Conservation (phyloP, 2,888 invertebrate species). For the Corythucha ciliata region DNA sequence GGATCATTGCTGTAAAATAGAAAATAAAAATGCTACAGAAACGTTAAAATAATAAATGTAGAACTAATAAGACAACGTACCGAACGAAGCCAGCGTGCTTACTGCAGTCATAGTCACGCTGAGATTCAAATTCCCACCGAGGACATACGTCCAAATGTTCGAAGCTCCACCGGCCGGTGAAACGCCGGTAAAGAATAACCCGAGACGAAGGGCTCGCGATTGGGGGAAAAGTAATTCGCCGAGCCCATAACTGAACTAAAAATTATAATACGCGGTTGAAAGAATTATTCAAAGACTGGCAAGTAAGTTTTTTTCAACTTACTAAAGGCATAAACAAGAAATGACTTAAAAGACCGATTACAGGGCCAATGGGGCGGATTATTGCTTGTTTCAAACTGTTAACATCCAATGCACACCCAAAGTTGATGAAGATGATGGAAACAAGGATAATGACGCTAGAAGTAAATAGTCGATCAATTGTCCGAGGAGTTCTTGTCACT, state of each 20-base stretch:
- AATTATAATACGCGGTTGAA: neutral
- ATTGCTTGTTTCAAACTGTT: constrained; percentile 55
- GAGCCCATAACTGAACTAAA: constrained; percentile 59
- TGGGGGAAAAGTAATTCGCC: constrained; percentile 62
- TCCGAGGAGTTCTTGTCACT: constrained; percentile 51
- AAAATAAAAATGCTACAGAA: no score
- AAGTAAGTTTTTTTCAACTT: constrained; percentile 25
- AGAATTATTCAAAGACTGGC: neutral
- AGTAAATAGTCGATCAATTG: constrained; percentile 65
- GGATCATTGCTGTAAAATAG: constrained; percentile 62
- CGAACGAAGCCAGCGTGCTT: constrained; percentile 78
- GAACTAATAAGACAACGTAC: constrained; percentile 43
- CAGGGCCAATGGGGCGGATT: constrained; percentile 63
- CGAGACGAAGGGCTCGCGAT: constrained; percentile 58
- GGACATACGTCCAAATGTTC: constrained; percentile 88
- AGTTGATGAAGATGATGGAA: constrained; percentile 77
- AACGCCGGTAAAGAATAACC: constrained; percentile 82
- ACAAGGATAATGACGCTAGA: constrained; percentile 64
- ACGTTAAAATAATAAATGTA: neutral
- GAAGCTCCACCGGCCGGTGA: constrained; percentile 92
- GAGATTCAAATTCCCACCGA: constrained; percentile 85
- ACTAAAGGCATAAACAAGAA: constrained; percentile 80
- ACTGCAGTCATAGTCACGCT: constrained; percentile 93
- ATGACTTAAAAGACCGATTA: constrained; percentile 68
- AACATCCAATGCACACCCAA: constrained; percentile 81